Base-by-base conservation (phyloP, 1,140 invertebrate genomes). In the Rhizoglyphus robini region DNA sequence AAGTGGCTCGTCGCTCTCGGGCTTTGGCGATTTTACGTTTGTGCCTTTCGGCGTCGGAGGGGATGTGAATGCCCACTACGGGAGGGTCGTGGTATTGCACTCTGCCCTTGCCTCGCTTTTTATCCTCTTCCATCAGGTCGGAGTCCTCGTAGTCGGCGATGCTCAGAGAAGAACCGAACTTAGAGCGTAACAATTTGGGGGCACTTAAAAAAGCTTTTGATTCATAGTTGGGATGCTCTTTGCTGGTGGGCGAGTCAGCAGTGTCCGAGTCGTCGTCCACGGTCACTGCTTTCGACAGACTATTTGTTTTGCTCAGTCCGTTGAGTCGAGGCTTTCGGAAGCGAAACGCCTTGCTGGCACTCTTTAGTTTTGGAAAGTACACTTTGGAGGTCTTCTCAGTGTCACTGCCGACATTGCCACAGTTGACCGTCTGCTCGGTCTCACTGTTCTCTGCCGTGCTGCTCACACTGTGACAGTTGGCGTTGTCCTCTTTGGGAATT, bases 1-100 rank as follows among this genome's bases (percentile, higher is more conserved):
- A 79, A 0, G 96, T 99, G 0, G 96, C 96, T 59, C 96, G 81
- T 71, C 97, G 89, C 78, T 99, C 96, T 73, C 96, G 92, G 68
- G 96, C 96, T 66, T 95, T 83, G 0, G 95, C 93, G 69, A 98
- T 82, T 69, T 93, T 82, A 66, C 90, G 81, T 76, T 95, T 95
- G 74, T 96, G 92, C 63, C 89, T 82, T 73, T 96, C 92, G 0
- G 90, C 89, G 73, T 95, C 90, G 62, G 68, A 68, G 4, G 70
- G 66, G 15, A 66, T 51, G 23, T 86, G 81, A 0, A 51, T 32
- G n/a, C 48, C 27, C 83, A 84, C 73, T 89, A 90, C 58, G 83
- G 82, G 23, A 80, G 79, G 69, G 13, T 51, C 48, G 2, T 65
- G 47, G 32, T 58, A 48, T 46, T 65, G 70, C 13, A 51, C 49